Base-by-base conservation (phyloP, 2,888 invertebrate species). In the Torymus auratus region DNA sequence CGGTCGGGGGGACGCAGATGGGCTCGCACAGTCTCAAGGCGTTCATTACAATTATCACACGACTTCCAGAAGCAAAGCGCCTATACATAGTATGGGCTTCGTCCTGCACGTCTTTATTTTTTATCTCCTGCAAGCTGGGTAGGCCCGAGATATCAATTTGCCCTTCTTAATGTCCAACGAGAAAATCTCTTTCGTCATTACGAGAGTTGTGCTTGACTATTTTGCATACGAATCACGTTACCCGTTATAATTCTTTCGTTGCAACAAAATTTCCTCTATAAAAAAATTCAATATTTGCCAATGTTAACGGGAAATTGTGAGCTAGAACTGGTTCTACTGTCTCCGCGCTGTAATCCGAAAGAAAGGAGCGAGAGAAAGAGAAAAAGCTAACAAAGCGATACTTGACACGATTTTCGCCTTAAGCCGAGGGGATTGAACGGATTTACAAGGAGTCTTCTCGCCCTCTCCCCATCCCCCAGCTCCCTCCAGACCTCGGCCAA, bases 11-110 rank as follows among this genome's bases (percentile, higher is more conserved):
- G 88, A 86, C 90, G 89, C 90, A 90, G 90, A 90, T 90, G 90
- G 90, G 89, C 87, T 86, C 86, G 86, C 86, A 84, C 87, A 88
- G 88, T 89, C 89, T 89, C 87, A 85, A 88, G 88, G 89, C 90
- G 89, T 90, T 90, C 90, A 89, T 91, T 90, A 90, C 90, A 90
- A 91, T 90, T 90, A 91, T 90, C 90, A 89, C 88, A 87, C 87
- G 85, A 86, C 86, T 86, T 86, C 86, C 90, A 89, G 88, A 89
- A 76, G 69, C 53, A 61, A 15, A 28, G 10, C 17, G 56, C n/a
- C 41, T 41, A 41, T 41, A 41, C 41, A 4, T 41, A 41, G 7
- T 7, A 7, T 10, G 41, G 7, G 7, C 23, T 64, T n/a, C 50
- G 50, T 2, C 41, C 3, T n/a, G 20, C 65, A 1, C 12, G 13